Evolutionary conservation across 2,113 vertebrate genomes (phyloP).

Genomic region (Embiotoca jacksoni): DNA sequence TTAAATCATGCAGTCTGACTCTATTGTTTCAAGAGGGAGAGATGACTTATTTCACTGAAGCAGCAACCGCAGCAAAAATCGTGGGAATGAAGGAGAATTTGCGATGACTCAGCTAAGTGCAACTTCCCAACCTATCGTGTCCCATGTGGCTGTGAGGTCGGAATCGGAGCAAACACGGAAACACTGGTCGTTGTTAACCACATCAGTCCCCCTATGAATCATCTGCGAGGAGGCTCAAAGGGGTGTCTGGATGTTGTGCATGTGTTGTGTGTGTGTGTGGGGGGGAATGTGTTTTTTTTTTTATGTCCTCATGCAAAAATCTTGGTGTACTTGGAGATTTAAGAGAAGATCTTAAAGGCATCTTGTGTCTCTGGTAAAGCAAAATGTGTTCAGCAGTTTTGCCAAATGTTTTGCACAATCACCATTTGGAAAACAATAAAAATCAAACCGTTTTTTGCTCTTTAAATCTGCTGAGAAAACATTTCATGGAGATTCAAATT

Average conservation of each 20-base stretch:
- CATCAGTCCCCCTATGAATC: constrained; percentile 65
- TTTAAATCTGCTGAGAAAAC: not conserved
- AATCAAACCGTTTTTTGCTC: not conserved
- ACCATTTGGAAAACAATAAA: not conserved
- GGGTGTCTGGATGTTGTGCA: constrained; percentile 40
- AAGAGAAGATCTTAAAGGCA: constrained; percentile 4
- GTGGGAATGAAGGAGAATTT: constrained; percentile 51
- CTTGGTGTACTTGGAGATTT: constrained; percentile 21
- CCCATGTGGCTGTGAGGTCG: constrained; percentile 49
- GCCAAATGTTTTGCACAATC: not conserved
- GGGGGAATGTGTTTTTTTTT: constrained; percentile 31
- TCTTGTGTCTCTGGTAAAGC: not conserved
- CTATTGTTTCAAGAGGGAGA: constrained; percentile 6
- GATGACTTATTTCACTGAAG: constrained; percentile 21
- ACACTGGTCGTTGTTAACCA: constrained; percentile 61
- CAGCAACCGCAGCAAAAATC: constrained; percentile 27
- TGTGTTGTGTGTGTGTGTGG: constrained; percentile 24
- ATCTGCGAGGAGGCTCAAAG: constrained; percentile 38
- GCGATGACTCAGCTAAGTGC: constrained; percentile 53
- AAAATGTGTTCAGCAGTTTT: not conserved
- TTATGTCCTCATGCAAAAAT: constrained; percentile 18
- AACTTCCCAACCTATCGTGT: constrained; percentile 30
- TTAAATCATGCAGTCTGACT: not conserved
- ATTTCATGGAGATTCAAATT: not conserved
- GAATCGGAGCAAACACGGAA: constrained; percentile 57